Evolutionary conservation across 2,113 vertebrate species (phyloP), one percentile per base, ranked within the genome.

Genomic region (Bucco capensis): DNA sequence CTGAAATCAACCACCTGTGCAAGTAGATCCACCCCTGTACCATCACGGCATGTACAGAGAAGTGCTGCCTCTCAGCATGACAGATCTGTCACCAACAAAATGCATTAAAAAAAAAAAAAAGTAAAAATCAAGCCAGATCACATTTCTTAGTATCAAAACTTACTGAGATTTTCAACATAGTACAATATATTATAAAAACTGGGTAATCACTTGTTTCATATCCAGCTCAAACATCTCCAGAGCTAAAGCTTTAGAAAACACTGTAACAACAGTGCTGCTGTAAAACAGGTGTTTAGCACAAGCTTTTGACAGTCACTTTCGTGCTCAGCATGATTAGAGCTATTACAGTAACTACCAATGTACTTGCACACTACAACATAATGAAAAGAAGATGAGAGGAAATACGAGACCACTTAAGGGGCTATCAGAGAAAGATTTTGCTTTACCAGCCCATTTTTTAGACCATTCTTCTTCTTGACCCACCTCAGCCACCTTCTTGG

Each of bases 21-120:
- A 5, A 38, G n/a, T 15, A 86, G 44, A 75, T n/a, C 47, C 16
- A 58, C 1, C 19, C 31, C 25, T 51, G 21, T 25, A 35, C 18
- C 47, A 87, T 38, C 4, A 4, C 1, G 44, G 8, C 3, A 15
- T 28, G 27, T 19, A 51, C 0, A 2, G 30, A 7, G 8, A 84
- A 75, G n/a, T 78, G 18, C 38, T 35, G 11, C 5, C 31, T 60
- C 35, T 82, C 2, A 3, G 27, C 2, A 2, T 37, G n/a, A 57
- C 2, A 64, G 27, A 27, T 37, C 51, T 72, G 23, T 47, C 53
- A 38, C 8, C 31, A 72, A 64, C 16, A n/a, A 8, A 57, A 49
- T 18, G 46, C 14, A n/a, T 9, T n/a, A n/a, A n/a, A n/a, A n/a
- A n/a, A n/a, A n/a, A n/a, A n/a, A n/a, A n/a, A n/a, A 57, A 0